phyloP scores from a whole-genome alignment of 2,113 vertebrate genomes.

The Zingel zingel region DNA sequence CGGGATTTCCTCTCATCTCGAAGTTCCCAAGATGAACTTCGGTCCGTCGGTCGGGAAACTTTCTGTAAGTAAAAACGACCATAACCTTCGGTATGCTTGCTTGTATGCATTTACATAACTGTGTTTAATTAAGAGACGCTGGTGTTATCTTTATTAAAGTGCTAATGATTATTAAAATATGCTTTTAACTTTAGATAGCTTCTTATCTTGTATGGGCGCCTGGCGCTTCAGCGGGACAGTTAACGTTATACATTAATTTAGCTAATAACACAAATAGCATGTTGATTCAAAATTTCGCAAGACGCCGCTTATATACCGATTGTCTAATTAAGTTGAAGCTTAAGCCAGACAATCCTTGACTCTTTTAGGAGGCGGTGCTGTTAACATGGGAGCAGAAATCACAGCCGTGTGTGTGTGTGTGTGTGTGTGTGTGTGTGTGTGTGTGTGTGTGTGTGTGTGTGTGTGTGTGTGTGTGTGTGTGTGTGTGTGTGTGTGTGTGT shows the following conservation, averaged over 20 bases:
- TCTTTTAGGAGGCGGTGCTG: not conserved
- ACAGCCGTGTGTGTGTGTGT: slow-evolving; percentile 49
- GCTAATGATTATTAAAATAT: not conserved
- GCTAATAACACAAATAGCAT: not conserved
- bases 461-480: too few species aligned
- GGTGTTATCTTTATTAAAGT: not conserved
- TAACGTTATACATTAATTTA: not conserved
- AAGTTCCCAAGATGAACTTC: slow-evolving; percentile 81
- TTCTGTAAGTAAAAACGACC: slow-evolving; percentile 63
- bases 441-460: too few species aligned
- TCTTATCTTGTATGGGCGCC: not conserved
- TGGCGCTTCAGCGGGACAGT: not conserved
- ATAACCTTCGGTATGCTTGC: not conserved
- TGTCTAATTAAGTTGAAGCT: not conserved
- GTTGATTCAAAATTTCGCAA: not conserved
- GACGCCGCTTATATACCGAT: not conserved
- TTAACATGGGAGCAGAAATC: slow-evolving; percentile 50
- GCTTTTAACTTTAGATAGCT: not conserved
- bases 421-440: too few species aligned
- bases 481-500: slow-evolving; percentile 22
- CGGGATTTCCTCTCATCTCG: slow-evolving; percentile 67
- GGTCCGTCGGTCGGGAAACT: slow-evolving; percentile 68
- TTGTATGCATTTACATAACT: not conserved
- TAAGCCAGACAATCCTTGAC: too few species aligned
- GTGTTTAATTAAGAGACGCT: accelerated